A percentile compares a stretch with the other conserved stretches of the same genome.
Evolutionary conservation across 2,888 invertebrate species (phyloP).

Genomic region (Sepioteuthis lessoniana): DNA sequence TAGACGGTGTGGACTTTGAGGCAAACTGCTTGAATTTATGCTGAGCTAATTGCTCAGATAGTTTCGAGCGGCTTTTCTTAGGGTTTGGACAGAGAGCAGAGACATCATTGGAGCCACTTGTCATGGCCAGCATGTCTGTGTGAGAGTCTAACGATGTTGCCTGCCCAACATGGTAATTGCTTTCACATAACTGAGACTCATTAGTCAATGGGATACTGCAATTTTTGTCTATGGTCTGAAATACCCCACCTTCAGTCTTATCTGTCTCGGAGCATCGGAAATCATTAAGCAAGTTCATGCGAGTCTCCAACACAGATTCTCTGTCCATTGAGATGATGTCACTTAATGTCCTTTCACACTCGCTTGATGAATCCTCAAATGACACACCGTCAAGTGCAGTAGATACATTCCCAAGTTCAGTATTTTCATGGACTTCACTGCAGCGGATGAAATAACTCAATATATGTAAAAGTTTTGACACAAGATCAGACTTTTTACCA

Average conservation of each 20-base stretch:
- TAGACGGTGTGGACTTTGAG: constrained; percentile 42
- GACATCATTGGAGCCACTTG: not conserved
- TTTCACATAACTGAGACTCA: constrained; percentile 60
- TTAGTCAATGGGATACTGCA: constrained; percentile 60
- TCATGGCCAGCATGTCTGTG: not conserved
- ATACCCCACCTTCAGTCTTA: not conserved
- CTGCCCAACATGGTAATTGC: constrained; percentile 57
- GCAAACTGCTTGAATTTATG: constrained; percentile 38
- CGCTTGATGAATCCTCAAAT: constrained; percentile 58
- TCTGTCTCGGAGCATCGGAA: constrained; percentile 48
- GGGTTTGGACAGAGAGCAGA: constrained; percentile 41
- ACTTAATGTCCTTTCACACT: constrained; percentile 57
- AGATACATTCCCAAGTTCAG: constrained; percentile 60
- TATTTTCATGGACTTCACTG: constrained; percentile 80
- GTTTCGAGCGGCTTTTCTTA: constrained; percentile 53
- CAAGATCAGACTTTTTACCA: constrained; percentile 80
- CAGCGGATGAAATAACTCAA: constrained; percentile 91
- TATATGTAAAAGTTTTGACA: constrained; percentile 84
- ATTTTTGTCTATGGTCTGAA: constrained; percentile 46
- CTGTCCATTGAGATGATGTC: constrained; percentile 49
- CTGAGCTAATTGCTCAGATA: constrained; percentile 54
- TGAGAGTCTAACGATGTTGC: not conserved
- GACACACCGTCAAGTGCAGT: constrained; percentile 58
- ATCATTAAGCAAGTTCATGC: constrained; percentile 37
- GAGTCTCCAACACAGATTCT: constrained; percentile 40